Evolutionary conservation across 2,888 invertebrate species (phyloP).

Genomic region (Monopis laevigella): DNA sequence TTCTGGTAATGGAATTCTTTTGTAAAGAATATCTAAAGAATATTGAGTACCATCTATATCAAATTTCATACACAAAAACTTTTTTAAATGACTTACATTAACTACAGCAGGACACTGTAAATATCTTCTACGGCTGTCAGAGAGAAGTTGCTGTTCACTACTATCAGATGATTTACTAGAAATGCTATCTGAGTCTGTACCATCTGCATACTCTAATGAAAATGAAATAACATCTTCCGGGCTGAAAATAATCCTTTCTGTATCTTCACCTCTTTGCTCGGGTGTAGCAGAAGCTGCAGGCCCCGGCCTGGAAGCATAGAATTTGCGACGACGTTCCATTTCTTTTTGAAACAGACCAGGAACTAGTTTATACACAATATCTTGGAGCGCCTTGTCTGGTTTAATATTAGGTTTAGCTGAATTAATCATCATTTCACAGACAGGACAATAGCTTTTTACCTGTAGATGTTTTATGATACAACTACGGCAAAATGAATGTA

Average conservation of each 20-base stretch:
- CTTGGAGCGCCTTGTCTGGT: slow-evolving; percentile 92
- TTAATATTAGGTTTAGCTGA: slow-evolving; percentile 93
- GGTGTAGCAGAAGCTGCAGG: slow-evolving; percentile 74
- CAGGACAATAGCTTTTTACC: slow-evolving; percentile 87
- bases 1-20: slow-evolving; percentile 84
- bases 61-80: slow-evolving; percentile 87
- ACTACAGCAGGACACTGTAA: slow-evolving; percentile 93
- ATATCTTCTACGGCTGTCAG: slow-evolving; percentile 73
- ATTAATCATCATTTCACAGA: slow-evolving; percentile 94
- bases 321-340: slow-evolving; percentile 85
- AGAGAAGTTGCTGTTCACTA: slow-evolving; percentile 41
- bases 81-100: slow-evolving; percentile 87
- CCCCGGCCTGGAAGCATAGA: slow-evolving; percentile 81
- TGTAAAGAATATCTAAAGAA: slow-evolving; percentile 85
- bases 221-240: slow-evolving; percentile 91
- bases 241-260: slow-evolving; percentile 86
- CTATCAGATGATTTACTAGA: slow-evolving; percentile 62
- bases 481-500: slow-evolving; percentile 95
- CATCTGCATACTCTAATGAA: slow-evolving; percentile 81
- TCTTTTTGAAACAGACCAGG: slow-evolving; percentile 95
- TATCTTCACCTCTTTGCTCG: slow-evolving; percentile 85
- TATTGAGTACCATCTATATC: slow-evolving; percentile 75
- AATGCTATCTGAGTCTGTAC: slow-evolving; percentile 57
- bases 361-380: slow-evolving; percentile 95
- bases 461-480: slow-evolving; percentile 92